Base-by-base conservation (phyloP, 2,113 vertebrate genomes). In the Oceanites oceanicus region DNA sequence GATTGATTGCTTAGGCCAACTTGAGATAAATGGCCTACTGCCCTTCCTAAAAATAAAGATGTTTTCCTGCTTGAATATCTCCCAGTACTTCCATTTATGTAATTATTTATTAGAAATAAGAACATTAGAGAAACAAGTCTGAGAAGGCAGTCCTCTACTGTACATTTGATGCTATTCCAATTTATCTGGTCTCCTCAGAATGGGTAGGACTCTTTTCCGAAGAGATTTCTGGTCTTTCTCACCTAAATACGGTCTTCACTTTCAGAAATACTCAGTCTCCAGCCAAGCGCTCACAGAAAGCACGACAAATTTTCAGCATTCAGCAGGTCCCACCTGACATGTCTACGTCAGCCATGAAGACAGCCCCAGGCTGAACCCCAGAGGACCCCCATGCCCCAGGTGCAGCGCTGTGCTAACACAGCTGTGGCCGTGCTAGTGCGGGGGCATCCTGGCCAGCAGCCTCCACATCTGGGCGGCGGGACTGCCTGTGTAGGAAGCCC, bases 31-130 rank as follows among this genome's bases (percentile, higher is more conserved):
- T 58, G 82, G 42, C n/a, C 47, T 79, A 61, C 23, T 91, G 49
- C 71, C 55, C 77, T 96, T 67, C 89, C 84, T 92, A 94, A 95
- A 97, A 97, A 95, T 82, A 96, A 91, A 94, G 58, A 92, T 29
- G 12, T 79, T 92, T 97, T 95, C 50, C 50, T 90, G 47, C 34
- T 92, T 90, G 49, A 90, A 22, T 78, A 53, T 93, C 40, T 94
- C 72, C 44, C 45, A 75, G 56, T 92, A 58, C 50, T 82, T 95
- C 95, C 18, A 59, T 94, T 88, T 85, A 63, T 65, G 45, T 45
- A 61, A 66, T 86, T 96, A 56, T 96, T 91, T 96, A 82, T 74
- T 85, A 52, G 36, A 66, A 86, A 68, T n/a, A 56, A 87, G 77
- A 88, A 75, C 49, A 55, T 78, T 32, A 76, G 45, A 79, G 45